Evolutionary conservation across 2,113 vertebrate species (phyloP), one percentile per base, ranked within the genome.

Genomic region (Festucalex cinctus): DNA sequence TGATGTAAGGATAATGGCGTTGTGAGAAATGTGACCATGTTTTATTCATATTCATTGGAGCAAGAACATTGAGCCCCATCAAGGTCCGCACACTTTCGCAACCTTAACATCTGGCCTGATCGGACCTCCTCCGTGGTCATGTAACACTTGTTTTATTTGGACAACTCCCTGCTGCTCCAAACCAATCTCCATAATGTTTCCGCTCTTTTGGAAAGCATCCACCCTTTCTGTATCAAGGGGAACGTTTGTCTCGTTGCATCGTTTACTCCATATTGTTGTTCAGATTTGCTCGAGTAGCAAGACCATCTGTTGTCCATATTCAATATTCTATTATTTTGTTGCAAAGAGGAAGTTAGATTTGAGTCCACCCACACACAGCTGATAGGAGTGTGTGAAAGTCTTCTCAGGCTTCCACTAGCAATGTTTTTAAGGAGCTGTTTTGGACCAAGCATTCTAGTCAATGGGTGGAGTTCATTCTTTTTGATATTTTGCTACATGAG

Each of bases 121-220:
- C 9, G 17, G 75, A 78, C 32, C 62, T 53, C 73, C 74, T 72
- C 75, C 68, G 76, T 75, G 71, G 81, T 70, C 81, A 65, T 84
- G 80, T 73, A 79, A 82, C 70, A 71, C 77, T 78, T 82, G 80
- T 87, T 88, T 86, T 85, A 81, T 88, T 87, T 90, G 88, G 85
- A 87, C 70, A 78, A 69, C 86, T 75, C 83, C 79, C 85, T 84
- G 74, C 80, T 73, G 79, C 73, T 85, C 65, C 68, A 73, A 72
- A 75, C 65, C 73, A 13, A 61, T 73, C 69, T 74, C 75, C 62
- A 65, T 79, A 75, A 75, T 70, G 70, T 78, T 82, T 81, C 69
- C 64, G 51, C 63, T 67, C 66, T 81, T 61, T 74, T 82, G 74
- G 77, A 80, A 63, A 20, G 19, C n/a, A 41, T 54, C 67, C 72